Evolutionary conservation across 2,797 vertebrate species (phyloP), one percentile per base, ranked within the genome.

Genomic region (Poecilia velifera): DNA sequence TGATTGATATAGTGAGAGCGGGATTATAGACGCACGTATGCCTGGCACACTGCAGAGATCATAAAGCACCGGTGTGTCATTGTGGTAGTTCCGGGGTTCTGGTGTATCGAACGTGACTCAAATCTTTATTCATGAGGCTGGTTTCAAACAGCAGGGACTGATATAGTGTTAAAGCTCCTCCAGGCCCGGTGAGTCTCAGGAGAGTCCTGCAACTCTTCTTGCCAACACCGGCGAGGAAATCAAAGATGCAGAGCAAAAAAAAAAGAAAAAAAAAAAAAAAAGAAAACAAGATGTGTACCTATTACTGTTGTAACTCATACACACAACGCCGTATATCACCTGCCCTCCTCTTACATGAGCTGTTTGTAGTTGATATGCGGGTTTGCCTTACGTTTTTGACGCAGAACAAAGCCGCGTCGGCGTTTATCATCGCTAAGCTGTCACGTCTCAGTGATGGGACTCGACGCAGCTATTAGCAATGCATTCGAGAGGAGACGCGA

Each of bases 381-480:
- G 90, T 95, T 89, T 94, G 90, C 93, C 94, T 95, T 85, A 88
- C 16, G 94, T 57, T 57, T 96, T 96, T 96, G 95, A 96, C 94
- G 93, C 86, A 91, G 96, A 96, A 96, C 96, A 96, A 94, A 96
- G 92, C 88, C 88, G 93, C 94, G 94, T 95, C 96, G 95, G 96
- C 96, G 97, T 97, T 97, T 96, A 97, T 97, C 97, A 96, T 96
- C 96, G 92, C 95, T 96, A 91, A 94, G 95, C 96, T 95, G 95
- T 97, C 97, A 97, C 94, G 95, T 96, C 96, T 96, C 94, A 88
- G 95, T 95, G 97, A 97, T 96, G 96, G 93, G 96, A 95, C 95
- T 97, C 95, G 93, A 95, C 95, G 96, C 93, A 94, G 96, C 97
- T 96, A 97, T 99, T 98, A 98, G 97, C 96, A 96, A 95, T 94